Evolutionary conservation across 2,888 invertebrate species (phyloP), one percentile per base, ranked within the genome.

Genomic region (Sarcophaga variegata): DNA sequence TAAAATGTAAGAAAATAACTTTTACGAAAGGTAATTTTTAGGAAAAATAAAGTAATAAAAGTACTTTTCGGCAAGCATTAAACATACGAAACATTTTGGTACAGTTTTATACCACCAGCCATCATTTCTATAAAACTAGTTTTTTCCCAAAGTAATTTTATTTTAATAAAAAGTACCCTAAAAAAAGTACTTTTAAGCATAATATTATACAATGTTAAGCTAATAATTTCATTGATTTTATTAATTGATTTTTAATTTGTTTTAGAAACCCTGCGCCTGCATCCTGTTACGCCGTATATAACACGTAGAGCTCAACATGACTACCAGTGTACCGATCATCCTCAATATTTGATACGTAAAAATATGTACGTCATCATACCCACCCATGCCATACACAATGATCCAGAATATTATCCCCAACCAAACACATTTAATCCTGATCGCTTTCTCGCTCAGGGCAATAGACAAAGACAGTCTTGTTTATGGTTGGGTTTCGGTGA

Each of bases 351-450:
- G 17, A 89, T 92, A 80, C 77, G 86, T 20, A 91, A 90, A 84
- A 90, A 92, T 77, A 89, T 93, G 60, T 90, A 90, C 76, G 79
- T 95, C 4, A 93, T 95, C 22, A 94, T 96, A 66, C 95, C 95
- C 12, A 93, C 94, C 10, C 94, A 94, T 88, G 94, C 94, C 37
- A 94, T 96, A 88, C 96, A 96, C 88, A 95, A 94, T 91, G 95
- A 95, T 90, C 94, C 95, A 0, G 94, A 94, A 2, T 93, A 94
- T 89, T 96, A 95, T 88, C 95, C 95, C 0, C 94, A 96, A 12
- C 96, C 96, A 0, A 94, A 95, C 2, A 93, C 93, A 54, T 96
- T 96, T 86, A 94, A 95, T 76, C 96, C 96, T 0, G 95, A 95
- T 37, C 93, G 96, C 87, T 96, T 96, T 91, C 91, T 94, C 0